phyloP scores from a whole-genome alignment of 1,140 invertebrate genomes.

The Listronotus oregonensis region DNA sequence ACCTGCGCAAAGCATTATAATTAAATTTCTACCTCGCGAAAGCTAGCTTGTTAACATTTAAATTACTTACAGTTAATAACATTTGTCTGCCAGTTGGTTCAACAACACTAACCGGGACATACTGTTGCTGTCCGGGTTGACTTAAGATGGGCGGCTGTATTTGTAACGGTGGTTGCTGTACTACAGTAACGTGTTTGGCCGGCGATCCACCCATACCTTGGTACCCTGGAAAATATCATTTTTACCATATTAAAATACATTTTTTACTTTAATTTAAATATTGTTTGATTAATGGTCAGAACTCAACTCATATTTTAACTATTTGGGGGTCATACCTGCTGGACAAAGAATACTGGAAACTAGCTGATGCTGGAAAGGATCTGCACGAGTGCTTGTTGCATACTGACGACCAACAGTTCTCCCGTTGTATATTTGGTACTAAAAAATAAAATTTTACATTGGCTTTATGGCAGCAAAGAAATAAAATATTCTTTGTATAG shows the following conservation, averaged over 20 bases:
- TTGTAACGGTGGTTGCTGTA: slow-evolving; percentile 69
- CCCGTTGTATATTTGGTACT: slow-evolving; percentile 90
- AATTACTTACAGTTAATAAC: slow-evolving; percentile 63
- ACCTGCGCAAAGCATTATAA: no score
- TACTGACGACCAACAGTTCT: slow-evolving; percentile 71
- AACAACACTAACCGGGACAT: slow-evolving; percentile 89
- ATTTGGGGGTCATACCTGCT: slow-evolving; percentile 52
- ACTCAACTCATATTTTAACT: no score
- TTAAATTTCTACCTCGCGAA: no score
- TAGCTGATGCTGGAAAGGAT: slow-evolving; percentile 83
- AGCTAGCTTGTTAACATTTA: no score
- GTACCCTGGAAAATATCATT: slow-evolving; percentile 59
- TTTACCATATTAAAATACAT: no score
- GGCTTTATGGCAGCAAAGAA: background rate
- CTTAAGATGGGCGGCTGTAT: slow-evolving; percentile 72
- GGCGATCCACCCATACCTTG: slow-evolving; percentile 81
- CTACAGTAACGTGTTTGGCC: slow-evolving; percentile 89
- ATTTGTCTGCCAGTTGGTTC: slow-evolving; percentile 73
- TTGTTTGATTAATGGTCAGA: no score
- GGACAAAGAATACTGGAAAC: slow-evolving; percentile 92
- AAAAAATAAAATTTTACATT: slow-evolving; percentile 45
- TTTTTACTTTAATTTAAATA: no score
- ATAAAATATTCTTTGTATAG: no score
- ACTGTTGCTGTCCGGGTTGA: slow-evolving; percentile 79
- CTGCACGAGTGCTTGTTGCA: slow-evolving; percentile 62